Conservation (phyloP, 2,888 invertebrate species). For the Synergus gifuensis region DNA sequence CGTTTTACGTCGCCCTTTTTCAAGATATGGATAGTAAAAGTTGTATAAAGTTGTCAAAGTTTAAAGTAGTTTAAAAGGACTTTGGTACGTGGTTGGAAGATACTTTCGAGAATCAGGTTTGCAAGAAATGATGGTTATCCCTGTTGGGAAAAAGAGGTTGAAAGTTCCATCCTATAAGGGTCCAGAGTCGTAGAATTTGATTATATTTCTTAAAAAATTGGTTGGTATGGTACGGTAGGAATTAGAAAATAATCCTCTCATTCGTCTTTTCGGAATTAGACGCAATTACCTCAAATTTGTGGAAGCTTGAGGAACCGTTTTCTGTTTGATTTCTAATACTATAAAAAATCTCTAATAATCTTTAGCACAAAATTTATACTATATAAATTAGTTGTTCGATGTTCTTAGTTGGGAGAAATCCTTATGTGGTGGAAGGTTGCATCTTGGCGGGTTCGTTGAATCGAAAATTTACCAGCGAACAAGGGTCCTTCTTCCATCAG, state of each 20-base stretch:
- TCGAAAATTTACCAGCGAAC: background rate
- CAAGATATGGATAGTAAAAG: background rate
- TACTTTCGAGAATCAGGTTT: background rate
- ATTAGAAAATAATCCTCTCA: no score
- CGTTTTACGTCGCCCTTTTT: background rate
- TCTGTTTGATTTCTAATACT: background rate
- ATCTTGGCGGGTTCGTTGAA: background rate
- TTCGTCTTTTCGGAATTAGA: no score
- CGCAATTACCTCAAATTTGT: no score
- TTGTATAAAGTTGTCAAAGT: background rate
- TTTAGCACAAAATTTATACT: background rate
- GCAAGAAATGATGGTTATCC: background rate
- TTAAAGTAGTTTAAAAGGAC: background rate
- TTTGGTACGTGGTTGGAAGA: background rate
- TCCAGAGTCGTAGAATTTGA: background rate
- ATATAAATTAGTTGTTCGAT: background rate
- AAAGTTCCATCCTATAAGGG: no score
- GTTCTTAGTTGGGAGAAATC: background rate
- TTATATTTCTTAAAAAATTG: background rate
- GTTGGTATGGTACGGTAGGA: no score
- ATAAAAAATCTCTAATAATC: background rate
- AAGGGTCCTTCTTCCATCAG: background rate
- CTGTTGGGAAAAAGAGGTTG: no score
- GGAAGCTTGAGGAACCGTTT: no score
- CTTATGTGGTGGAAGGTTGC: background rate